Conservation (phyloP, 2,797 vertebrate species). For the Potorous gilbertii region DNA sequence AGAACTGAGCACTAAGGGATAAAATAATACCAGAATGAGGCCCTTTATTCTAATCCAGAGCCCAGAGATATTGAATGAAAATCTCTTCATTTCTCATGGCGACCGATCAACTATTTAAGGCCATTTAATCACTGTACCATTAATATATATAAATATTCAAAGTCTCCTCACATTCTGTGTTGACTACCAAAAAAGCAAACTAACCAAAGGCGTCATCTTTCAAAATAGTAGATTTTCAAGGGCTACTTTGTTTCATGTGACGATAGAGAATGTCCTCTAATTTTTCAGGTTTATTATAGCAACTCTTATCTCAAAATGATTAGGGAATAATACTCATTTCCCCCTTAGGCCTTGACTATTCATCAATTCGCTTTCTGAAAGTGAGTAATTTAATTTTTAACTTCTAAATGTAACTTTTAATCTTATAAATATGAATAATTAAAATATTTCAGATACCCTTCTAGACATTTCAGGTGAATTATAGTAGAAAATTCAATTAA, state of each 20-base stretch:
- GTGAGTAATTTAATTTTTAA: not conserved
- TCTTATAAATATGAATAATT: not conserved
- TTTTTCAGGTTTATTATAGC: not conserved
- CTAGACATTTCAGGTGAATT: not conserved
- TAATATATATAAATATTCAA: conserved; percentile 16
- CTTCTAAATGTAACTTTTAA: not conserved
- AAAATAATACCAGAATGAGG: not conserved
- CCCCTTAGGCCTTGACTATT: not conserved
- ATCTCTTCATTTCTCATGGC: conserved; percentile 10
- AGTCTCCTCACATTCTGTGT: conserved; percentile 57
- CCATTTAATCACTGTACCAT: conserved; percentile 61
- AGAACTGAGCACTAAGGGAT: not conserved
- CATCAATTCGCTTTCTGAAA: not conserved
- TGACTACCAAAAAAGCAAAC: not conserved
- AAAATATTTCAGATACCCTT: not conserved
- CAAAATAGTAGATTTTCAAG: conserved; percentile 72
- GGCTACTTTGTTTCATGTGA: conserved; percentile 40
- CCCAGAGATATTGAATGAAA: conserved; percentile 51
- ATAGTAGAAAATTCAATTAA: not conserved
- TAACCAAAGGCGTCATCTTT: conserved; percentile 57
- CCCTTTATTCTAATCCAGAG: conserved; percentile 60
- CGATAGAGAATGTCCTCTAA: conserved; percentile 43
- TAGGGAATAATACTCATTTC: not conserved
- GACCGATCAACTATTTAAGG: conserved; percentile 59
- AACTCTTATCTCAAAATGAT: not conserved